phyloP scores from a whole-genome alignment of 2,888 invertebrate species.

The Epicampocera succincta region DNA sequence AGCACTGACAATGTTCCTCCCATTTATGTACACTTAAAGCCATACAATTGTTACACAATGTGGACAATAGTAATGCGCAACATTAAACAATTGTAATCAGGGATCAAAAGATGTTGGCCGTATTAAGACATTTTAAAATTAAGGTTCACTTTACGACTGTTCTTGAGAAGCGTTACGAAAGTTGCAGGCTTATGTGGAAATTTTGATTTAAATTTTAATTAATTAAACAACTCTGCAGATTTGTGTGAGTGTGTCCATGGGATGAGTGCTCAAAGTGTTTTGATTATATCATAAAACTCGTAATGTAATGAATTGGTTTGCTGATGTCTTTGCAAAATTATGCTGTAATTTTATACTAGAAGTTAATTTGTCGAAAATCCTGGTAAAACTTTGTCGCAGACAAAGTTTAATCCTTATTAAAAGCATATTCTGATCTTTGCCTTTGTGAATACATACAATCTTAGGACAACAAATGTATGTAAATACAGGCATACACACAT shows the following conservation, averaged over 20 bases:
- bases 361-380: constrained; percentile 4
- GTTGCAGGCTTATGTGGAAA: constrained; percentile 33
- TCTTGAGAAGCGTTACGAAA: not conserved
- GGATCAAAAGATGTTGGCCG: constrained; percentile 39
- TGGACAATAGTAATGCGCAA: constrained; percentile 49
- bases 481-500: too few relatives aligned
- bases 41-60: constrained; percentile 35
- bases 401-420: not conserved
- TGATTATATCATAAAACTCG: not conserved
- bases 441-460: too few relatives aligned
- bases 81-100: constrained; percentile 59
- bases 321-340: not conserved
- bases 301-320: constrained; percentile 21
- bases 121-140: not conserved
- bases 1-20: not conserved
- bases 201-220: constrained; percentile 64
- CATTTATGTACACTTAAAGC: constrained; percentile 25
- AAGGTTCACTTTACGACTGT: constrained; percentile 2
- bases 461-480: too few relatives aligned
- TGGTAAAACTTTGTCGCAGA: not conserved
- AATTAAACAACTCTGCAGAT: constrained; percentile 53
- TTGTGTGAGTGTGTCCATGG: not conserved
- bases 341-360: constrained; percentile 1
- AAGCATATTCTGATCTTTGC: too few relatives aligned
- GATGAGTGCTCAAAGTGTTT: not conserved